Base-by-base conservation (phyloP, 2,113 vertebrate genomes). In the Oriolus oriolus region DNA sequence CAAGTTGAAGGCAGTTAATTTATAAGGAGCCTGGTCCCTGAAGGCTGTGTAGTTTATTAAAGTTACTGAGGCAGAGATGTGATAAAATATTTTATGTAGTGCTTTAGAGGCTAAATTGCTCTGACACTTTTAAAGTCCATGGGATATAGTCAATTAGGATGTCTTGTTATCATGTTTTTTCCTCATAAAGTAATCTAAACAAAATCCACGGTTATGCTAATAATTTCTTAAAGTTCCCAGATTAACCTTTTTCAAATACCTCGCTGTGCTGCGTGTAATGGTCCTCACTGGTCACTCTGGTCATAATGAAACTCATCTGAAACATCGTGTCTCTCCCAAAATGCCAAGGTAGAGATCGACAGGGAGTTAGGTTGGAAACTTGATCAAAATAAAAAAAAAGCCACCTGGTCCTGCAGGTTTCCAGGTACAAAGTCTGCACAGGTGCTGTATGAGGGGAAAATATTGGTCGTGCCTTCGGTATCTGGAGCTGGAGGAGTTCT, bases 11-110 rank as follows among this genome's bases (percentile, higher is more conserved):
- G 96, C 97, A 98, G 98, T 99, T 99, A 98, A 99, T 99, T 98
- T 98, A 98, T 98, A 98, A 98, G 98, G 96, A 98, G 97, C 97
- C 98, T 95, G 97, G 97, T 98, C 98, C 98, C 98, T 97, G 98
- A 99, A 99, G 98, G 98, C 98, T 98, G 96, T 98, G 97, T 96
- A 98, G 98, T 99, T 99, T 99, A 99, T 99, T 99, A 99, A 99
- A 98, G 98, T 98, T 98, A 98, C 98, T 98, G 98, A 98, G 97
- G 98, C 97, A 97, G 91, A 97, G 93, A 98, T 98, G 97, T 98
- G 98, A 99, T 99, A 98, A 99, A 98, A 98, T 98, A 98, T 98
- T 98, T 98, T 98, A 98, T 98, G 98, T 98, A 98, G 97, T 98
- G 97, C 96, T 98, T 98, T 98, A 98, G 98, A 97, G 96, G 95